These are phyloP conservation scores for Luffia ferchaultella DNA, from an alignment of 2,888 invertebrate genomes.

Conservation along the genomic window DNA sequence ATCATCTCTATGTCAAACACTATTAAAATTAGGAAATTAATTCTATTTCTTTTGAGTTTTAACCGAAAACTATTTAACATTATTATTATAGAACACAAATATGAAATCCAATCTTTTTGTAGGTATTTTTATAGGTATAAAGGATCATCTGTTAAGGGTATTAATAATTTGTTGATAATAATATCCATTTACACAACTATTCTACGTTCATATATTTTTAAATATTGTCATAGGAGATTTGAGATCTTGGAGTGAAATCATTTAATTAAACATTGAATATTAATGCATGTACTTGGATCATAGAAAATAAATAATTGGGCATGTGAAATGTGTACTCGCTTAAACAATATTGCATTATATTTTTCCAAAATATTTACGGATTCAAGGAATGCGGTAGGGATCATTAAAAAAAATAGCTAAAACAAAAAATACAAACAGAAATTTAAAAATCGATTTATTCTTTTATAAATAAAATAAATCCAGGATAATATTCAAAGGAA, in stretches of 20 bases:
- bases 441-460: conserved; percentile 53
- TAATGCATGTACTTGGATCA: neutral
- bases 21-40: neutral
- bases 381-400: conserved; percentile 20
- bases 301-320: neutral
- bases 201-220: neutral
- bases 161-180: neutral
- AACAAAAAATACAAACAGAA: conserved; percentile 37
- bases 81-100: neutral
- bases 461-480: conserved; percentile 60
- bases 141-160: neutral
- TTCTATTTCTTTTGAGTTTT: neutral
- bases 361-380: conserved; percentile 14
- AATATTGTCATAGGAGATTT: conserved; percentile 47
- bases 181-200: neutral
- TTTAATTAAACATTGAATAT: neutral
- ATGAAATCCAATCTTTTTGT: neutral
- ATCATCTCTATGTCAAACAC: neutral
- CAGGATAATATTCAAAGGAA: conserved; percentile 23
- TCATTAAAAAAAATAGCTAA: conserved; percentile 13
- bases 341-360: conserved; percentile 10
- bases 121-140: neutral
- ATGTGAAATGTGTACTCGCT: neutral
- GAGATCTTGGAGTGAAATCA: neutral
- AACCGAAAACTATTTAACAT: neutral